Evolutionary conservation across 2,113 vertebrate species (phyloP).

Genomic region (Daboia siamensis): DNA sequence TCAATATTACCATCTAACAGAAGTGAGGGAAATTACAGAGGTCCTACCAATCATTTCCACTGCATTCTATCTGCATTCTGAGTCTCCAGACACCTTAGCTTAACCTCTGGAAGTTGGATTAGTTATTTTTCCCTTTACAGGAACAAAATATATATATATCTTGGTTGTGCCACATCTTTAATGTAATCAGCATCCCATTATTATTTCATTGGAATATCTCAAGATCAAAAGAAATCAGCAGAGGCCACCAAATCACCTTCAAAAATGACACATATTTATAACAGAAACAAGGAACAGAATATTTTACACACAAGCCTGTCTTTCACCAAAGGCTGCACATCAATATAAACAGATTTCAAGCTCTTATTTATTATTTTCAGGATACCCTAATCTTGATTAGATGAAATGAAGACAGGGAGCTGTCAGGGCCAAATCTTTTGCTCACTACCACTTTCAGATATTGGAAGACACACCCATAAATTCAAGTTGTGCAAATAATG

Average conservation of each 20-base stretch:
- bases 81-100: background rate
- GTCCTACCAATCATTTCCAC: background rate
- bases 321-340: background rate
- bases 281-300: constrained; percentile 28
- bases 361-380: constrained; percentile 12
- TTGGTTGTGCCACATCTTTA: background rate
- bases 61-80: rapidly evolving
- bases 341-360: background rate
- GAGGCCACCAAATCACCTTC: constrained; percentile 21
- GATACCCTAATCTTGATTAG: background rate
- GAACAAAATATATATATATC: background rate
- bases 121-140: background rate
- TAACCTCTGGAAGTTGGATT: background rate
- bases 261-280: constrained; percentile 36
- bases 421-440: background rate
- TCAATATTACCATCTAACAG: background rate
- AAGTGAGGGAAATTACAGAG: background rate
- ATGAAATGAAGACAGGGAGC: background rate
- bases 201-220: constrained; percentile 2
- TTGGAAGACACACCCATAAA: background rate
- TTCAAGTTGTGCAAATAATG: background rate
- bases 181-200: background rate
- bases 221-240: constrained; percentile 1
- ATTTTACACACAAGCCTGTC: constrained; percentile 3
- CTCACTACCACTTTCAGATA: background rate